Evolutionary conservation across 2,888 invertebrate genomes (phyloP).

Genomic region (Lissocephala sabroskyi): DNA sequence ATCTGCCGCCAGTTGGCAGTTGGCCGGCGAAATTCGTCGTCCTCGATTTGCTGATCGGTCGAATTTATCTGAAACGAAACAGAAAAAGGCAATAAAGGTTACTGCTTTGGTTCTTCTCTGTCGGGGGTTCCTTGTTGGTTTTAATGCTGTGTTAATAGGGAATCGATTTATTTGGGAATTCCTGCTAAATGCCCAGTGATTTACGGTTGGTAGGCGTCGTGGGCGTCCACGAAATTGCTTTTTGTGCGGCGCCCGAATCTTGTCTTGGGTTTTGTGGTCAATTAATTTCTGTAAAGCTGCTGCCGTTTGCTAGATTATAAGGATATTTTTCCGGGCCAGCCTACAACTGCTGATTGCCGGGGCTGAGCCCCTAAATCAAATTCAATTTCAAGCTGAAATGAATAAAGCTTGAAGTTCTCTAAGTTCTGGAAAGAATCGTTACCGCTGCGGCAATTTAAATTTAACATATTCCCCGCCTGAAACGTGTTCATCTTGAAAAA

Average conservation of each 20-base stretch:
- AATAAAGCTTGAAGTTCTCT: no score
- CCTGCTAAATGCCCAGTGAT: slow-evolving; percentile 56
- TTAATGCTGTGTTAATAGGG: slow-evolving; percentile 60
- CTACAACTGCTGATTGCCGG: no score
- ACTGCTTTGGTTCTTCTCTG: no score
- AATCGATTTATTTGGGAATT: slow-evolving; percentile 58
- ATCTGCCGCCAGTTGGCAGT: slow-evolving; percentile 31
- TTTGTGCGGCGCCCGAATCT: not conserved
- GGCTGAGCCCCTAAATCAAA: no score
- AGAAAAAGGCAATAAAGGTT: slow-evolving; percentile 43
- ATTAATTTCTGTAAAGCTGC: slow-evolving; percentile 60
- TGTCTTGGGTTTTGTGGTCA: slow-evolving; percentile 27
- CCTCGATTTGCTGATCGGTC: slow-evolving; percentile 17
- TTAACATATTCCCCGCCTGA: no score
- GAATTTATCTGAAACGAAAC: slow-evolving; percentile 57
- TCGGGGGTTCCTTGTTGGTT: no score
- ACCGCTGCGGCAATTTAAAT: no score
- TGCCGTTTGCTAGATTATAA: slow-evolving; percentile 42
- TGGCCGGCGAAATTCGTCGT: not conserved
- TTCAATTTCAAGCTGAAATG: no score
- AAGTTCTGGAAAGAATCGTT: no score
- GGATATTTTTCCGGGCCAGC: no score
- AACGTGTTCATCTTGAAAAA: no score
- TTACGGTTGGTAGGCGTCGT: slow-evolving; percentile 29
- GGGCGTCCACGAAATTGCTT: no score